Evolutionary conservation across 2,797 vertebrate genomes (phyloP), one percentile per base, ranked within the genome.

Genomic region (Distichodus sexfasciatus): DNA sequence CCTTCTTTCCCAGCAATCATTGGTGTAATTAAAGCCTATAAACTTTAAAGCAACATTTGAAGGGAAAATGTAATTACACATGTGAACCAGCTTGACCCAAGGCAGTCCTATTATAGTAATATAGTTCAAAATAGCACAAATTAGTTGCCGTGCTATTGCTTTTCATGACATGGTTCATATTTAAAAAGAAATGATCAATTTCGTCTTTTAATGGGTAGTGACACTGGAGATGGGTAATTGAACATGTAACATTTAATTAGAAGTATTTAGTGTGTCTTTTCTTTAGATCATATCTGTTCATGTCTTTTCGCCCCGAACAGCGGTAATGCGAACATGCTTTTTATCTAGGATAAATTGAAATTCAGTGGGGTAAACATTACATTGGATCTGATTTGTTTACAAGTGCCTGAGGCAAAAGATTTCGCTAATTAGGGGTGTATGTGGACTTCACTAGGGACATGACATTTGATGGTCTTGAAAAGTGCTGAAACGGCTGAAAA

Each of bases 301-400:
- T 17, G 2, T 2, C 64, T 46, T 58, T 58, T 46, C 50, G 55
- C 41, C 69, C 24, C 11, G 8, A 29, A 51, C 48, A 69, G 29
- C 9, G 43, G 10, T 23, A 69, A 46, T 36, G 55, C 74, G 71
- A 72, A 67, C 17, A 15, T 71, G 51, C 5, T 50, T 66, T 76
- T 88, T 84, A 86, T 67, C 79, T 81, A 54, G 68, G 11, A 66
- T 80, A 84, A 83, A 86, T 87, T 86, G 75, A 81, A 86, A 86
- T 86, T 83, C 58, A 23, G 23, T 62, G 3, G 84, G 83, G 83
- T 87, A 83, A 85, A 78, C 28, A 17, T 59, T 67, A 71, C 51
- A 85, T 85, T 84, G 80, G 62, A 84, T 87, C 80, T 81, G 15
- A 84, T 84, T 87, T 89, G 84, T 87, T 84, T 85, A 83, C 86